These are phyloP conservation scores for Idaea aversata DNA, from an alignment of 2,888 invertebrate species.

Conservation along the genomic window DNA sequence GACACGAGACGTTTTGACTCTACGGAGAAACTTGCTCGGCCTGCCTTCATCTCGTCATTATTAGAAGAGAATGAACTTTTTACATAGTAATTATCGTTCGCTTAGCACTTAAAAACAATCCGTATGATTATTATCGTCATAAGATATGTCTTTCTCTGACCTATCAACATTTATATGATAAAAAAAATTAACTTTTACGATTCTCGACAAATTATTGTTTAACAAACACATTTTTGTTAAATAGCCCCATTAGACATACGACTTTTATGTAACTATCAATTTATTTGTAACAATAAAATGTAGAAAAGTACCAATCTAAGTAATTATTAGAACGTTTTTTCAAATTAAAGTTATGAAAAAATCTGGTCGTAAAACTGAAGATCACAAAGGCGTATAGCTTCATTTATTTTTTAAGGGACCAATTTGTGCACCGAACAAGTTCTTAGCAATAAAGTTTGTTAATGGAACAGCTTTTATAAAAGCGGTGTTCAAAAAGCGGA, in stretches of 20 bases:
- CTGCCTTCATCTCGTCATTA: constrained; percentile 52
- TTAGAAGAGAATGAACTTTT: constrained; percentile 46
- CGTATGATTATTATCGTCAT: background rate
- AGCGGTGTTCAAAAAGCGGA: constrained; percentile 52
- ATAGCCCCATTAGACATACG: background rate
- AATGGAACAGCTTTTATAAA: constrained; percentile 72
- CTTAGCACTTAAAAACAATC: constrained; percentile 32
- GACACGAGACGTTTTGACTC: constrained; percentile 31
- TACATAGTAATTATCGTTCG: constrained; percentile 48
- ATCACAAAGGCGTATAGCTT: constrained; percentile 53
- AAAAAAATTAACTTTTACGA: background rate
- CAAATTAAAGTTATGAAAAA: constrained; percentile 46
- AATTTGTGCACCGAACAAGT: constrained; percentile 66
- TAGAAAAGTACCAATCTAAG: constrained; percentile 2
- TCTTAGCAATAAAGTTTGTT: constrained; percentile 62
- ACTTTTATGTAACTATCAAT: background rate
- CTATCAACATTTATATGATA: background rate
- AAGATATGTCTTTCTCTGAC: background rate
- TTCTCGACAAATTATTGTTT: background rate
- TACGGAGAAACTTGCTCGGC: constrained; percentile 39
- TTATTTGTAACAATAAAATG: constrained; percentile 28
- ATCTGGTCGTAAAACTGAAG: constrained; percentile 50
- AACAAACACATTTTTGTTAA: background rate
- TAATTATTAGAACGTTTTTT: constrained; percentile 40
- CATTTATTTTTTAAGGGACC: constrained; percentile 53